phyloP scores from a whole-genome alignment of 1,140 invertebrate genomes.

The Temnothorax longispinosus region DNA sequence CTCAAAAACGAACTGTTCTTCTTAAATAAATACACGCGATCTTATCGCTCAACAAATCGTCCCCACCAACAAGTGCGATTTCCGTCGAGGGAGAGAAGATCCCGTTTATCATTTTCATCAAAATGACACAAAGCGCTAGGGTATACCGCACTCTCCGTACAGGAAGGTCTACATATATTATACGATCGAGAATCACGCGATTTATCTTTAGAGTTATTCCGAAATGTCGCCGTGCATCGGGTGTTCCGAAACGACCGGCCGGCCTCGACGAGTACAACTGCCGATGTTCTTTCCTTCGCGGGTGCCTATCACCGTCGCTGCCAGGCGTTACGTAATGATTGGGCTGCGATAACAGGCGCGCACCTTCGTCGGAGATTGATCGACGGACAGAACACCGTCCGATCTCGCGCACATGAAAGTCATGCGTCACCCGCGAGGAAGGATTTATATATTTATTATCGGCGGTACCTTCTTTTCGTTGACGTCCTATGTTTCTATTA shows the following conservation, averaged over 20 bases:
- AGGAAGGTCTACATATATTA: not conserved
- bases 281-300: not conserved
- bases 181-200: not conserved
- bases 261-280: not conserved
- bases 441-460: conserved; percentile 32
- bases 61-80: not conserved
- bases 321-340: conserved; percentile 26
- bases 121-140: not conserved
- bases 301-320: not conserved
- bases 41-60: not conserved
- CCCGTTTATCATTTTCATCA: not conserved
- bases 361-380: not conserved
- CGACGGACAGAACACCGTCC: not conserved
- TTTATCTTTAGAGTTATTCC: not conserved
- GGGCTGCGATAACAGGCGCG: conserved; percentile 23
- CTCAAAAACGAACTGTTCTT: not conserved
- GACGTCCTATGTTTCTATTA: no score
- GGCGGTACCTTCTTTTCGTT: not conserved
- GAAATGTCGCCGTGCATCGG: not conserved
- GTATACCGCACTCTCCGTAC: not conserved
- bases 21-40: not conserved
- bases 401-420: not conserved
- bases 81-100: not conserved
- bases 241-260: not conserved
- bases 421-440: not conserved